Percentiles rank a stretch among this genome's conserved stretches.
phyloP scores from a whole-genome alignment of 2,113 vertebrate genomes.

The Eublepharis macularius region DNA sequence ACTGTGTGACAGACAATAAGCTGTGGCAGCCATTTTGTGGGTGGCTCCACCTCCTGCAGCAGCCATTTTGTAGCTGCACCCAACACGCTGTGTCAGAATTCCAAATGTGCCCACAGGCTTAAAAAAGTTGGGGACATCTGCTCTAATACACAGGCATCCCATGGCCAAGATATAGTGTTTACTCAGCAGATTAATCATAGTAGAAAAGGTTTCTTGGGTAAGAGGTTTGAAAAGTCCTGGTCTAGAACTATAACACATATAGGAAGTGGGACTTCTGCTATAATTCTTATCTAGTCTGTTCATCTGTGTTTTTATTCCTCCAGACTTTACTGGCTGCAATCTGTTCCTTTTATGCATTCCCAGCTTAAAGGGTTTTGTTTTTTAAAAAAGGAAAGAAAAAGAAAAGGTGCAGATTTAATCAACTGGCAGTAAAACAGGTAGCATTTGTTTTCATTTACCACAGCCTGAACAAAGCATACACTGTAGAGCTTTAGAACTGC shows the following conservation, averaged over 20 bases:
- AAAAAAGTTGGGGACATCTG: too few species aligned
- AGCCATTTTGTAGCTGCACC: too few species aligned
- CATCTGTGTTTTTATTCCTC: constrained; percentile 22
- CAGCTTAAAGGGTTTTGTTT: neutral
- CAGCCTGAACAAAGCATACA: constrained; percentile 24
- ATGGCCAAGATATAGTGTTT: neutral
- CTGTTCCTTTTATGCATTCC: constrained; percentile 10
- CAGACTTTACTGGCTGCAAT: neutral
- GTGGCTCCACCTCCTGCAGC: too few species aligned
- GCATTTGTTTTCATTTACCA: constrained; percentile 27
- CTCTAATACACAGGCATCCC: neutral
- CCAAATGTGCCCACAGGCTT: too few species aligned
- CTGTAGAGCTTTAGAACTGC: constrained; percentile 30
- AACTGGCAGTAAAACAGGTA: neutral
- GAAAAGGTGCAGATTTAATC: neutral
- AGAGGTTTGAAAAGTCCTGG: neutral
- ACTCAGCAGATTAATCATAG: neutral
- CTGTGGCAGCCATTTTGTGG: too few species aligned
- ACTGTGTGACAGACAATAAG: too few species aligned
- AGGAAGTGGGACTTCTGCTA: neutral
- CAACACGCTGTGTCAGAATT: too few species aligned
- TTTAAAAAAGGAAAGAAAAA: neutral
- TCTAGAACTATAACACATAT: neutral
- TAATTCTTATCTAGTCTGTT: neutral
- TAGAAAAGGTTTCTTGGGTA: neutral